Percentiles rank a stretch among this genome's conserved stretches.
Evolutionary conservation across 2,113 vertebrate genomes (phyloP).

Genomic region (Oceanites oceanicus): DNA sequence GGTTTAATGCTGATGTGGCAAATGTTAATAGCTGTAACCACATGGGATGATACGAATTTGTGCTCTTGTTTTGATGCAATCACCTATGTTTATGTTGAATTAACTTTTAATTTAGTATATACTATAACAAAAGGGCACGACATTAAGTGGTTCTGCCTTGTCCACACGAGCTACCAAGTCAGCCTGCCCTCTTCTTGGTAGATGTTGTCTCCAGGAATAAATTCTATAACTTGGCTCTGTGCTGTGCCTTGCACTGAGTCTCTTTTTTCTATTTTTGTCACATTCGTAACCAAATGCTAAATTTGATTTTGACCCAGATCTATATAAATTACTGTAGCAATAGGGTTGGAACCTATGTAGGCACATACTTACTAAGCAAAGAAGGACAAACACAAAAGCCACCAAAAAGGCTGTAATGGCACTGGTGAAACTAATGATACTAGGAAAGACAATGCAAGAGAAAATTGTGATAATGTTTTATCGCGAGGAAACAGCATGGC

Average conservation of each 20-base stretch:
- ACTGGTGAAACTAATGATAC: background rate
- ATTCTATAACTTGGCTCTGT: background rate
- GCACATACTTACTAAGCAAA: background rate
- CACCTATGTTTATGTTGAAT: background rate
- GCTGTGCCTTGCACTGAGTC: background rate
- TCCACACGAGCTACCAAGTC: accelerated
- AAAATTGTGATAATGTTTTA: background rate
- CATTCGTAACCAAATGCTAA: background rate
- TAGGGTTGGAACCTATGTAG: background rate
- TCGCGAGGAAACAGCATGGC: background rate
- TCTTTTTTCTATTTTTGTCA: background rate
- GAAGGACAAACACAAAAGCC: background rate
- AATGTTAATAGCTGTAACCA: background rate
- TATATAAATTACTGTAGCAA: background rate
- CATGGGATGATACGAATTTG: background rate
- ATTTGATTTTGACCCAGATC: background rate
- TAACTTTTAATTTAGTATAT: background rate
- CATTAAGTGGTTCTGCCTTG: background rate
- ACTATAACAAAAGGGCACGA: background rate
- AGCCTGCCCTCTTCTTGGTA: background rate
- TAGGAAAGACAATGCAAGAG: background rate
- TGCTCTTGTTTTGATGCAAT: background rate
- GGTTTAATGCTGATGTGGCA: background rate
- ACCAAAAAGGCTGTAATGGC: background rate
- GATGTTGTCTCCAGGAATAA: background rate